Evolutionary conservation across 2,113 vertebrate species (phyloP), one percentile per base, ranked within the genome.

Genomic region (Ursus arctos): DNA sequence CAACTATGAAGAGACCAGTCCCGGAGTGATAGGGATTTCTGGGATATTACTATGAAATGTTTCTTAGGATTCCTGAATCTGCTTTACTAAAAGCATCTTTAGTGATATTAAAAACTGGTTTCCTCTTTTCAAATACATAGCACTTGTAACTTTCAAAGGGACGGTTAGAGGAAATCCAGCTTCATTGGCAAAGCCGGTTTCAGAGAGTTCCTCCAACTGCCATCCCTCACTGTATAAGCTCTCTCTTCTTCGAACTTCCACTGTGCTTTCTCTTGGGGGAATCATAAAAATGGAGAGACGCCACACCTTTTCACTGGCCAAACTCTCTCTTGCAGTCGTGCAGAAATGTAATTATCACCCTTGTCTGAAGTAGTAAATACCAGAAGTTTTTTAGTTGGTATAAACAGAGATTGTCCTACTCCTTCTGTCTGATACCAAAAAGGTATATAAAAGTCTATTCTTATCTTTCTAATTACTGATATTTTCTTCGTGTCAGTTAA

Each of bases 401-500:
- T 57, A 59, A 97, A 96, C 59, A 81, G 95, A 79, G 40, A 90
- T 82, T 49, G 71, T 67, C 76, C 83, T 77, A 12, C 36, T 83
- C 74, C 80, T 91, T 93, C 63, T 82, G 40, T 72, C 87, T 86
- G 72, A 63, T 94, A 88, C 63, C 83, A 84, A 96, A 92, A 90
- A 84, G 47, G 86, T 96, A 84, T 63, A 72, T 63, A 79, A 82
- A 94, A 72, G 28, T 85, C 92, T 98, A 90, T 93, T 97, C 67
- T 96, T 96, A 51, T 19, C 31, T 57, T 94, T 88, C 71, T 98
- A 91, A 96, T 94, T 96, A 95, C 81, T 94, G 80, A 91, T 40
- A 96, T 97, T 96, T 96, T 82, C 94, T 97, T 95, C 65, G 47
- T 96, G 95, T 81, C 69, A n/a, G 49, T 94, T 95, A 95, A 91